Percentiles rank a stretch among this genome's conserved stretches.
These are phyloP conservation scores for Scomberomorus guttatus DNA, from an alignment of 2,797 vertebrate species.

Conservation along the genomic window DNA sequence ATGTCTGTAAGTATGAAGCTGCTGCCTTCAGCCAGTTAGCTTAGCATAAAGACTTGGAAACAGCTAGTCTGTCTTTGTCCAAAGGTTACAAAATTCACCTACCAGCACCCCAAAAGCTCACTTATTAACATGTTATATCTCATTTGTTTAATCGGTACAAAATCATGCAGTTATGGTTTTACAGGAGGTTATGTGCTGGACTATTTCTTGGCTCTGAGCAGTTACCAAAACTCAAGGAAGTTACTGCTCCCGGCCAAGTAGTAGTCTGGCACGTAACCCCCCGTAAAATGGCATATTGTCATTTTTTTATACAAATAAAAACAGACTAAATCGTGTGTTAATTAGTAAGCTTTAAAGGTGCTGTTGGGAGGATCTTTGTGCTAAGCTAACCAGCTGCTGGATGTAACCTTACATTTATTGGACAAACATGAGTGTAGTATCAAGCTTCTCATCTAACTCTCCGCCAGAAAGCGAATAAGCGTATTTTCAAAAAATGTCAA, in stretches of 20 bases:
- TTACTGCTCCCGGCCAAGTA: no score
- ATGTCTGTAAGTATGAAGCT: neutral
- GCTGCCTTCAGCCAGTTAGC: neutral
- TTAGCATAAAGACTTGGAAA: neutral
- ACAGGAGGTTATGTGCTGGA: neutral
- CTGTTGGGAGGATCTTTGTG: neutral
- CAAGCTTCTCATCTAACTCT: constrained; percentile 12
- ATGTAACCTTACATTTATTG: neutral
- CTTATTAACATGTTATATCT: neutral
- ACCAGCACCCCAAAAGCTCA: neutral
- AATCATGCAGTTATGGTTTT: neutral
- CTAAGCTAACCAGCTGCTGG: neutral
- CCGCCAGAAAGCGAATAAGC: neutral
- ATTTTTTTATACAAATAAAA: no score
- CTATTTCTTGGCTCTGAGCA: neutral
- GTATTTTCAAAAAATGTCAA: constrained; percentile 42
- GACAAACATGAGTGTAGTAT: neutral
- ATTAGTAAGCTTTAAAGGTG: neutral
- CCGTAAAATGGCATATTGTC: no score
- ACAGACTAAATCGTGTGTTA: no score
- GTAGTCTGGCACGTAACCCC: no score
- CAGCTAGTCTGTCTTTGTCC: no score
- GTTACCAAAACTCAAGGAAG: no score
- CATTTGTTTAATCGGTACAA: neutral
- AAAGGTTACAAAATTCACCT: no score